Evolutionary conservation across 1,140 invertebrate genomes (phyloP), one percentile per base, ranked within the genome.

Genomic region (Globodera rostochiensis): DNA sequence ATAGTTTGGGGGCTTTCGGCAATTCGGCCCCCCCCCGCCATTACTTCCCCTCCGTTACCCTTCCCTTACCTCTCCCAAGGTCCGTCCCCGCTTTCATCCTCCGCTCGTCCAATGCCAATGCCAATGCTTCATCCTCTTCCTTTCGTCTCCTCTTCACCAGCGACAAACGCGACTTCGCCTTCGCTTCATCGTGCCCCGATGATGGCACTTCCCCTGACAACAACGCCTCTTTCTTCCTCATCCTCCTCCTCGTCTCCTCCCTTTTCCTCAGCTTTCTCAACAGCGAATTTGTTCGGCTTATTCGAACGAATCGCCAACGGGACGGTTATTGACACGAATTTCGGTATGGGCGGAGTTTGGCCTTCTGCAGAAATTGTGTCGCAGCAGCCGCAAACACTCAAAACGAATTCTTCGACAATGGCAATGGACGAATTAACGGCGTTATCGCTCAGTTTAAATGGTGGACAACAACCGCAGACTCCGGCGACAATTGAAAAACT

Each of bases 301-400:
- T 78, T 78, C 21, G 76, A 78, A 78, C 53, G 46, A 47, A 66
- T 70, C 21, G 64, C 76, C 19, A 78, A 78, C 21, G 76, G 76
- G 4, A 21, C 53, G 11, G 8, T 69, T n/a, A 60, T 69, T 46
- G 66, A 76, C 74, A 57, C 74, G 46, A 60, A 60, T 60, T 60
- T 60, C 57, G 57, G 57, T 19, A 60, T 60, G 8, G 15, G 57
- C 15, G 57, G 57, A 11, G 11, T 60, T 60, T 60, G 13, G 57
- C 66, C 76, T 25, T 21, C 57, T 25, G 49, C n/a, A 3, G 64
- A 78, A 70, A 78, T 15, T 19, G 36, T 78, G 11, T 77, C 67
- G 75, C 60, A 19, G 73, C 66, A 64, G 46, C 15, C 57, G 74
- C 66, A 78, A 70, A 70, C 45, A 21, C 21, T 49, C 47, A 64